These are phyloP conservation scores for Heliconius ismenius DNA, from an alignment of 2,888 invertebrate species.

Conservation along the genomic window DNA sequence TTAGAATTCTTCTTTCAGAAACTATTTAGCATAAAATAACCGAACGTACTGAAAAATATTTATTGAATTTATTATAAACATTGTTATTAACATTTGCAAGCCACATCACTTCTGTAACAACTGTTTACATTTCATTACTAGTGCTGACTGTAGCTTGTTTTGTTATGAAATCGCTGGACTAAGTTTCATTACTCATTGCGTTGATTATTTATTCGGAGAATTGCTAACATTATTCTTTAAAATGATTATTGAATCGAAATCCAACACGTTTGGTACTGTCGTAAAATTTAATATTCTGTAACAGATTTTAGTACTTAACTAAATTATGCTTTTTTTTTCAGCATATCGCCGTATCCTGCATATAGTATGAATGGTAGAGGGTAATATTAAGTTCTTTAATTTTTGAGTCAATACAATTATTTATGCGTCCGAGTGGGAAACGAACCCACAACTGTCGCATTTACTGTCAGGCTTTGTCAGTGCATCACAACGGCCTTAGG, in stretches of 20 bases:
- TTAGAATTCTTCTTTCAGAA: too few species aligned
- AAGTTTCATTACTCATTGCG: slow-evolving; percentile 16
- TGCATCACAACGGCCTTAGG: too few species aligned
- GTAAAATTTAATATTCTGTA: not conserved
- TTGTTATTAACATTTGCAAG: not conserved
- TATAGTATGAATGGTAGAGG: not conserved
- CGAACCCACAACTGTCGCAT: not conserved
- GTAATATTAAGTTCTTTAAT: not conserved
- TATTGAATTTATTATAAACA: too few species aligned
- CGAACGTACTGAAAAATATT: too few species aligned
- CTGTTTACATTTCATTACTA: slow-evolving; percentile 34
- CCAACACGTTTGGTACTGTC: not conserved
- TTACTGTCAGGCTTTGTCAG: not conserved
- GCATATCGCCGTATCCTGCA: not conserved
- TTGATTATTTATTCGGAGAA: slow-evolving; percentile 17
- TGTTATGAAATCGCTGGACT: slow-evolving; percentile 28
- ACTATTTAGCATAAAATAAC: too few species aligned
- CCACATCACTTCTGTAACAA: not conserved
- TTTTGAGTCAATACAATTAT: not conserved
- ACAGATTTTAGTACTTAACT: not conserved
- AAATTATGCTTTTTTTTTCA: not conserved
- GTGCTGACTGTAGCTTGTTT: slow-evolving; percentile 33
- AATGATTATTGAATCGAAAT: slow-evolving; percentile 2
- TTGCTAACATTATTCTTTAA: slow-evolving; percentile 12
- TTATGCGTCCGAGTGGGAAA: not conserved